A percentile compares a stretch with the other conserved stretches of the same genome.
Conservation (phyloP, 2,113 vertebrate species). For the Potamarius usumacintae region DNA sequence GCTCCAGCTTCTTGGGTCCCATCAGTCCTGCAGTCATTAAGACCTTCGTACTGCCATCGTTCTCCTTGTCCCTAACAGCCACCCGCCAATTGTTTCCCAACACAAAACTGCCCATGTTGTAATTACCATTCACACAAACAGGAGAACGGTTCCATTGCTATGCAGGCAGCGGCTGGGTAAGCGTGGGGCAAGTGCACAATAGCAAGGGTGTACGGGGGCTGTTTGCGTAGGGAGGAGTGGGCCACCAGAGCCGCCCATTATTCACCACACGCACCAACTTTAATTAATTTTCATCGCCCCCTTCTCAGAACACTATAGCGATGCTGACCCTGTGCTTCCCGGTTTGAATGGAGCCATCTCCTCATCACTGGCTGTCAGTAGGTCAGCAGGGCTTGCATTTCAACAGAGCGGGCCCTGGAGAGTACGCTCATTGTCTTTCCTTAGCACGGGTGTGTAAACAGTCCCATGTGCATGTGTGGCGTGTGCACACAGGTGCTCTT, state of each 20-base stretch:
- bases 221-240: conserved; percentile 80
- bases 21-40: conserved; percentile 53
- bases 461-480: neutral
- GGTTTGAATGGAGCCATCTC: conserved; percentile 69
- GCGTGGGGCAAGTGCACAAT: conserved; percentile 87
- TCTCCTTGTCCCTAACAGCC: conserved; percentile 74
- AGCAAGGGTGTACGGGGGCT: conserved; percentile 84
- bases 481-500: neutral
- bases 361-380: conserved; percentile 65
- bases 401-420: conserved; percentile 55
- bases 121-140: conserved; percentile 92
- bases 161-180: conserved; percentile 83
- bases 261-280: conserved; percentile 88
- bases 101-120: conserved; percentile 92
- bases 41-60: conserved; percentile 41
- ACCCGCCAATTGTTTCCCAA: conserved; percentile 86
- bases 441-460: conserved; percentile 42
- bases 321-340: conserved; percentile 70
- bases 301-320: conserved; percentile 77
- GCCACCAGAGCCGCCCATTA: conserved; percentile 86
- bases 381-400: conserved; percentile 65
- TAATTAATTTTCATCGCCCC: conserved; percentile 99
- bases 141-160: conserved; percentile 93
- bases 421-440: conserved; percentile 58
- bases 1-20: conserved; percentile 35